Conservation (phyloP, 2,113 vertebrate species). For the Aramus guarauna region DNA sequence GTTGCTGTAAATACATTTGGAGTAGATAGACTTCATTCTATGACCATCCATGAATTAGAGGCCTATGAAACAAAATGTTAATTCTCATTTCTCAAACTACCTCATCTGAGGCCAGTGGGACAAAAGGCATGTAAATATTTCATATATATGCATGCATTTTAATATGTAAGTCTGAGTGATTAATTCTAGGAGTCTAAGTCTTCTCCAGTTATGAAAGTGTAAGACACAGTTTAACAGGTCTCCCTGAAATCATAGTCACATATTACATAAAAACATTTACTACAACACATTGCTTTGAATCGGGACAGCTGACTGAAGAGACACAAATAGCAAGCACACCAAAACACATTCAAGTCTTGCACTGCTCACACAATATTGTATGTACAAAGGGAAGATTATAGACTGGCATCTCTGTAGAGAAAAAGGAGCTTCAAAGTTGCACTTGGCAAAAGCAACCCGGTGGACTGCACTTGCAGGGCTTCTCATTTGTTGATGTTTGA, state of each 20-base stretch:
- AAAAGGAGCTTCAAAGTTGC: neutral
- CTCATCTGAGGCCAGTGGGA: neutral
- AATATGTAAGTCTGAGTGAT: neutral
- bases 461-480: neutral
- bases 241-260: neutral
- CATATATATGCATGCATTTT: neutral
- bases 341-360: neutral
- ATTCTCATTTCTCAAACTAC: neutral
- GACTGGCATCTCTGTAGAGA: neutral
- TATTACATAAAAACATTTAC: neutral
- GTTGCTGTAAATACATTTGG: neutral
- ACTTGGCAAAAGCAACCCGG: neutral
- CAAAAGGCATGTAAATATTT: neutral
- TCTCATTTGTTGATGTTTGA: neutral
- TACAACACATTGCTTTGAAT: neutral
- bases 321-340: neutral
- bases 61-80: neutral
- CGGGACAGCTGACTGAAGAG: neutral
- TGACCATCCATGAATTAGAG: neutral
- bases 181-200: neutral
- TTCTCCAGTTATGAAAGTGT: neutral
- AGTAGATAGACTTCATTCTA: neutral
- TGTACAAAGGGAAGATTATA: neutral
- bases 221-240: neutral
- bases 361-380: neutral